These are phyloP conservation scores for Apodemia hepburni DNA, from an alignment of 2,888 invertebrate genomes.

Conservation along the genomic window DNA sequence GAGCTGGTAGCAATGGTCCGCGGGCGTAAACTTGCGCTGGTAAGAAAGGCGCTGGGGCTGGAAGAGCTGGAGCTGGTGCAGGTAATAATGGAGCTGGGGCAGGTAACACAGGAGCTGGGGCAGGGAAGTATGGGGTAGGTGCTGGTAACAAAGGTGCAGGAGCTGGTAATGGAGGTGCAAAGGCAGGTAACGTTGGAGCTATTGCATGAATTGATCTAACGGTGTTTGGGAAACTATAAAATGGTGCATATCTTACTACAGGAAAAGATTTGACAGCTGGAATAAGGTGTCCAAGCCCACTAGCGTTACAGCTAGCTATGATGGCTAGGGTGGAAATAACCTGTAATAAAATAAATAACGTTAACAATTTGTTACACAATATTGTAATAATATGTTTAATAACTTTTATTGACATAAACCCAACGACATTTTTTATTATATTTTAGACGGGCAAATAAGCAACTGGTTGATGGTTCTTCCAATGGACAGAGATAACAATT, in stretches of 20 bases:
- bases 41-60: constrained; percentile 32
- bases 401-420: too few relatives aligned
- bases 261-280: constrained; percentile 58
- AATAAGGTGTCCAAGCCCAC: constrained; percentile 59
- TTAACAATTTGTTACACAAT: background rate
- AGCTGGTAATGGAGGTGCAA: constrained; percentile 27
- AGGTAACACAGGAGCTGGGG: constrained; percentile 38
- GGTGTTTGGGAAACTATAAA: constrained; percentile 65
- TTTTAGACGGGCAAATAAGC: too few relatives aligned
- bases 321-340: constrained; percentile 49
- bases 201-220: constrained; percentile 65
- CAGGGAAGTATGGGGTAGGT: constrained; percentile 39
- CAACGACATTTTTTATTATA: too few relatives aligned
- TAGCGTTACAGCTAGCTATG: constrained; percentile 66
- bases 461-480: background rate
- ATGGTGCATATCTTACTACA: constrained; percentile 68
- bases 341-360: constrained; percentile 41
- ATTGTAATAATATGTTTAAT: too few relatives aligned
- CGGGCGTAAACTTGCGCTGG: constrained; percentile 30
- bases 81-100: constrained; percentile 36
- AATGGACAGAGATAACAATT: too few relatives aligned
- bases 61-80: constrained; percentile 33
- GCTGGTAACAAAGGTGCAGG: constrained; percentile 37
- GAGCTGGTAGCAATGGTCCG: constrained; percentile 34
- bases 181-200: constrained; percentile 45